Conservation (phyloP, 2,113 vertebrate species). For the Dunckerocampus dactyliophorus region DNA sequence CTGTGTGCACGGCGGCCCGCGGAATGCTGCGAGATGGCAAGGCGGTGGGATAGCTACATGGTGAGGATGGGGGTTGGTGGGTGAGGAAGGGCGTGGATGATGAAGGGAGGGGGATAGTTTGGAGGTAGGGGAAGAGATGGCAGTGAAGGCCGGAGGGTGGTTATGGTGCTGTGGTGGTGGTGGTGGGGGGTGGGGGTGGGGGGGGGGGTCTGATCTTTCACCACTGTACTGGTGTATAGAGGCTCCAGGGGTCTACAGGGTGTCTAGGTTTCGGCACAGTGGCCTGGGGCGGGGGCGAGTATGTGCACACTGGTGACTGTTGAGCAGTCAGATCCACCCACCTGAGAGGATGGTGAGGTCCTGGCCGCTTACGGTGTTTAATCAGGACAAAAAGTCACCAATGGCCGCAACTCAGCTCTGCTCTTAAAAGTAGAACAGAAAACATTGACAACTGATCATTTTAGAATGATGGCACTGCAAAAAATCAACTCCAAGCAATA, state of each 20-base stretch:
- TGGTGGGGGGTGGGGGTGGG: conserved; percentile 21
- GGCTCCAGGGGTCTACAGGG: conserved; percentile 79
- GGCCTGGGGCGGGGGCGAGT: conserved; percentile 36
- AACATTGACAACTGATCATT: no score
- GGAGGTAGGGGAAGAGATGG: conserved; percentile 60
- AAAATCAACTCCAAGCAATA: no score
- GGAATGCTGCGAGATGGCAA: conserved; percentile 79
- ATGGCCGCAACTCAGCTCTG: no score
- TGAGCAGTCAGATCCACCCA: conserved; percentile 17
- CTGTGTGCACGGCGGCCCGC: conserved; percentile 72
- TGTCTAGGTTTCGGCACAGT: conserved; percentile 69
- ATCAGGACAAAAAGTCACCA: neutral
- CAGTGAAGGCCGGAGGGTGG: conserved; percentile 50
- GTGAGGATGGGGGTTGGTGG: conserved; percentile 72
- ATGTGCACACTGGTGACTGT: conserved; percentile 23
- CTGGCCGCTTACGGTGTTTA: conserved; percentile 5
- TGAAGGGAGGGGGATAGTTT: conserved; percentile 31
- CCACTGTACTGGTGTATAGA: conserved; percentile 57
- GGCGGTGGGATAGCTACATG: conserved; percentile 72
- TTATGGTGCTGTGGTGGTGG: conserved; percentile 7
- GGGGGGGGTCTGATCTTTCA: conserved; percentile 43
- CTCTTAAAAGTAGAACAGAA: no score
- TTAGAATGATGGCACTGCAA: no score
- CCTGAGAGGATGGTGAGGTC: conserved; percentile 19
- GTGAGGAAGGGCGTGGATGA: conserved; percentile 64